Evolutionary conservation across 2,797 vertebrate genomes (phyloP).

Genomic region (Euphonia xanthogaster): DNA sequence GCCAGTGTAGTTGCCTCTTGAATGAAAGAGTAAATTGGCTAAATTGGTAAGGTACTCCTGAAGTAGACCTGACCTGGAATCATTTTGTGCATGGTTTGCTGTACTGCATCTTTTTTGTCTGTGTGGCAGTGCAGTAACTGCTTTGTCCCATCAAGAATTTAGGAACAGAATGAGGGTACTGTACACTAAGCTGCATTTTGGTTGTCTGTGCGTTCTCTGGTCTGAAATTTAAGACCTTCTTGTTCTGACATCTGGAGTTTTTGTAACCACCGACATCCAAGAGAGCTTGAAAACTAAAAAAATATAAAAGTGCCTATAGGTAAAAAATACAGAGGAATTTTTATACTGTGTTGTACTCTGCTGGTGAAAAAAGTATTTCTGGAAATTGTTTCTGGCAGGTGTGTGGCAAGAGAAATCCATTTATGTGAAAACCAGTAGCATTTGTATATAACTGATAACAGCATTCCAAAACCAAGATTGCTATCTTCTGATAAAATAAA

Average conservation of each 20-base stretch:
- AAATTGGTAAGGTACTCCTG: background rate
- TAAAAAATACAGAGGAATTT: background rate
- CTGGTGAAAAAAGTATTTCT: background rate
- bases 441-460: background rate
- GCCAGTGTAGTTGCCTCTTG: background rate
- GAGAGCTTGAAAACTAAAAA: background rate
- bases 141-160: background rate
- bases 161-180: accelerated
- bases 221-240: background rate
- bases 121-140: background rate
- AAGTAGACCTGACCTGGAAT: background rate
- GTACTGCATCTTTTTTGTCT: background rate
- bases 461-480: background rate
- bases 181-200: background rate
- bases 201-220: background rate
- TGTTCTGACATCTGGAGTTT: background rate
- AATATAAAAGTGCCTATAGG: background rate
- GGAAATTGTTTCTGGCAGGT: background rate
- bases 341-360: background rate
- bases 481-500: background rate
- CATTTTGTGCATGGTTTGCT: background rate
- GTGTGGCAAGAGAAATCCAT: background rate
- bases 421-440: background rate
- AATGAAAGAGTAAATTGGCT: background rate
- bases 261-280: background rate